Evolutionary conservation across 2,888 invertebrate species (phyloP).

Genomic region (Lysandra coridon): DNA sequence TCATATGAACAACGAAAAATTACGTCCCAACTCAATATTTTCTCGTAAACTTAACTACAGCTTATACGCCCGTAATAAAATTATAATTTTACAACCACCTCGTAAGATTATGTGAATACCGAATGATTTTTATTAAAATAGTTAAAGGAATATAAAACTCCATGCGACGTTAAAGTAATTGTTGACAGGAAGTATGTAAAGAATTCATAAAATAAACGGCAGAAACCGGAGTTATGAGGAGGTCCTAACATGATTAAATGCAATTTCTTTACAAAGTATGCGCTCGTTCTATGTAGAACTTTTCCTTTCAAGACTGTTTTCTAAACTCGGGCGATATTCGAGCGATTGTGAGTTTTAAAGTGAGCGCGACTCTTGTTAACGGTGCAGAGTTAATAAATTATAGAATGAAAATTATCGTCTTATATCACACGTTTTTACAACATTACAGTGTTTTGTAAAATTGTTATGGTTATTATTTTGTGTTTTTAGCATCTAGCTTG

Average conservation of each 20-base stretch:
- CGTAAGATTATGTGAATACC: constrained; percentile 41
- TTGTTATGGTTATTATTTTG: too few relatives aligned
- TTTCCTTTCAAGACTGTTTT: constrained; percentile 61
- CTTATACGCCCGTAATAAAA: constrained; percentile 16
- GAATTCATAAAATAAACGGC: constrained; percentile 69
- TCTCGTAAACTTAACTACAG: constrained; percentile 21
- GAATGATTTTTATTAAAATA: constrained; percentile 60
- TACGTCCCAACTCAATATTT: background rate
- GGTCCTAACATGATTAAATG: constrained; percentile 73
- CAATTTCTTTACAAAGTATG: constrained; percentile 76
- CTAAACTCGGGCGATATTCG: constrained; percentile 51
- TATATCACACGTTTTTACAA: background rate
- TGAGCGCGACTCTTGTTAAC: constrained; percentile 28
- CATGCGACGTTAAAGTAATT: constrained; percentile 66
- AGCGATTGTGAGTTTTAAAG: constrained; percentile 49
- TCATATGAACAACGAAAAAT: background rate
- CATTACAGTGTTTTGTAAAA: too few relatives aligned
- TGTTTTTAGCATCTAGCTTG: too few relatives aligned
- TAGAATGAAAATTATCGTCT: background rate
- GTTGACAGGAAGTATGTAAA: constrained; percentile 68
- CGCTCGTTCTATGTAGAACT: constrained; percentile 61
- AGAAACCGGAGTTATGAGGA: constrained; percentile 64
- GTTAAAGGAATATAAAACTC: constrained; percentile 58
- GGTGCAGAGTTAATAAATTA: constrained; percentile 17
- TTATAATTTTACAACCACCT: constrained; percentile 25